A percentile compares a stretch with the other conserved stretches of the same genome.
These are phyloP conservation scores for Xiphias gladius DNA, from an alignment of 2,113 vertebrate species.

Conservation along the genomic window DNA sequence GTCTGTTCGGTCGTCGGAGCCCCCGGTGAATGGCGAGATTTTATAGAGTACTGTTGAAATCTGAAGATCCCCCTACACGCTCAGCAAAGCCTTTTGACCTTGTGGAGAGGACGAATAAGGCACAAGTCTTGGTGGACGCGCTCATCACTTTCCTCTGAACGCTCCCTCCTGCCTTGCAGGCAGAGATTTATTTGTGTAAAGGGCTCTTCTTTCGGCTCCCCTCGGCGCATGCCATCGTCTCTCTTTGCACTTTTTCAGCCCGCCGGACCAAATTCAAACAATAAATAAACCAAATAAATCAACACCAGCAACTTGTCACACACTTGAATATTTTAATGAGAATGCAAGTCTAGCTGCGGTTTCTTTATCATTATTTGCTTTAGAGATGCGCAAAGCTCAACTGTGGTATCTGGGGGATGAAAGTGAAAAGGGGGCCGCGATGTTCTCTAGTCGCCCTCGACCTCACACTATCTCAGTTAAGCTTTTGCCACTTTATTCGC, in stretches of 20 bases:
- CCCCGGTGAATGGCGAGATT: slow-evolving; percentile 11
- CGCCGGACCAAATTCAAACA: background rate
- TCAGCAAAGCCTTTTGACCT: slow-evolving; percentile 52
- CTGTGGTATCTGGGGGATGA: slow-evolving; percentile 2
- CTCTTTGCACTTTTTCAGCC: slow-evolving; percentile 2
- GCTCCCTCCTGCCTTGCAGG: slow-evolving; percentile 1
- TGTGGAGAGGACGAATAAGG: slow-evolving; percentile 31
- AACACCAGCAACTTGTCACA: slow-evolving; percentile 12
- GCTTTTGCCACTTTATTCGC: slow-evolving; percentile 37
- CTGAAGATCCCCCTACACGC: slow-evolving; percentile 50
- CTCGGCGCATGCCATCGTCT: slow-evolving; percentile 11
- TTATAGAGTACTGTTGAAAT: slow-evolving; percentile 39
- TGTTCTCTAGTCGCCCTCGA: slow-evolving; percentile 44
- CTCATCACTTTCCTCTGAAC: slow-evolving; percentile 26
- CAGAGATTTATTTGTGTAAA: slow-evolving; percentile 23
- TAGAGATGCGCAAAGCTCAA: background rate
- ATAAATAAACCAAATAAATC: background rate
- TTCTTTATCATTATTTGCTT: slow-evolving; percentile 38
- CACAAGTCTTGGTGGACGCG: background rate
- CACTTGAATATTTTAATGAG: background rate
- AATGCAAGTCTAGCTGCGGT: background rate
- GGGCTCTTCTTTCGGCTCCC: slow-evolving; percentile 20
- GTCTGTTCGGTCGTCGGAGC: slow-evolving; percentile 36
- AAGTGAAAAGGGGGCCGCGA: slow-evolving; percentile 14
- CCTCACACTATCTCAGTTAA: slow-evolving; percentile 58